Evolutionary conservation across 2,888 invertebrate species (phyloP), one percentile per base, ranked within the genome.

Genomic region (Andrena dorsata): DNA sequence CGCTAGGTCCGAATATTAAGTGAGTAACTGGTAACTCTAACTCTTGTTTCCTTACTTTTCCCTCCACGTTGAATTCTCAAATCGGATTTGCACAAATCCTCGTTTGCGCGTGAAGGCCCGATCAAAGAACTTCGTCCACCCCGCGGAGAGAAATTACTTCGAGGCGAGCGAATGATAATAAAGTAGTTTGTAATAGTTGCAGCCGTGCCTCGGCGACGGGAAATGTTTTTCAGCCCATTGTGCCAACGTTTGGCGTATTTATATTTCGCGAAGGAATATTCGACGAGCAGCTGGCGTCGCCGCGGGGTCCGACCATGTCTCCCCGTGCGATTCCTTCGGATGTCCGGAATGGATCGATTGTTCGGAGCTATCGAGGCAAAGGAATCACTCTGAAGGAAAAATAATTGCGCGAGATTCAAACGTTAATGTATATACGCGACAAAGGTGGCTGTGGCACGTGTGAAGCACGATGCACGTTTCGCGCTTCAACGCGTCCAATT

Each of bases 371-470:
- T 89, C 90, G 90, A 87, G 90, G 91, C 92, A 90, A 87, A 86
- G 88, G 90, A 92, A 88, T 91, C 93, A 91, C 82, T 93, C 92
- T 92, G 89, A 88, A 92, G 93, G 93, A 93, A 93, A 93, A 93
- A 93, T 93, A 93, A 93, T 93, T 93, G 91, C 88, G 88, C 87
- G 78, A 80, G 23, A 69, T 65, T 64, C 71, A 60, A 60, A 26
- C 76, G 68, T 65, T 76, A 75, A 82, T 76, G 63, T 64, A 16
- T 26, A 26, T 35, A 5, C 16, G 58, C 72, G 66, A 83, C 83
- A 83, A 81, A 70, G 49, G 79, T 49, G n/a, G 26, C n/a, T 32
- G 71, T 6, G 84, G 35, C 87, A 78, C 88, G 83, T 81, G 82
- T 82, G 80, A 69, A 58, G 61, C 73, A 35, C 61, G 41, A 53